A percentile compares a stretch with the other conserved stretches of the same genome.
phyloP scores from a whole-genome alignment of 2,888 invertebrate genomes.

The Cremastinae sp. region DNA sequence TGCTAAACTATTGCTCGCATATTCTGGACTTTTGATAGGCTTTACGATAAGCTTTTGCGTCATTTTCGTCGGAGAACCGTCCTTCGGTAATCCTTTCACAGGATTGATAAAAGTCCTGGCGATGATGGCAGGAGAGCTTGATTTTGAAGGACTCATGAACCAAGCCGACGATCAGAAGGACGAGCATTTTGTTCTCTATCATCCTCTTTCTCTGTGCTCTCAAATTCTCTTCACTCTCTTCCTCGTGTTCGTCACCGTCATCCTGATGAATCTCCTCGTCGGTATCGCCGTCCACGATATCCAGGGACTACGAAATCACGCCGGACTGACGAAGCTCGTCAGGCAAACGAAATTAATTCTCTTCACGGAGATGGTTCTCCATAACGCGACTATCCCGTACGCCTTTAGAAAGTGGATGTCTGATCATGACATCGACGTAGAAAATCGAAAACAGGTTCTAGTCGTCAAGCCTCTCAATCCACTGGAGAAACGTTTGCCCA shows the following conservation, averaged over 20 bases:
- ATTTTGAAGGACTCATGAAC: constrained; percentile 77
- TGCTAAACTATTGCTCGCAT: constrained; percentile 78
- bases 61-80: constrained; percentile 77
- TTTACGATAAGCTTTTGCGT: constrained; percentile 80
- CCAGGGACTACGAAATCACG: constrained; percentile 80
- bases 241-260: constrained; percentile 78
- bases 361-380: constrained; percentile 80
- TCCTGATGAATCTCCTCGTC: constrained; percentile 78
- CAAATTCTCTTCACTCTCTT: constrained; percentile 78
- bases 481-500: constrained; percentile 79
- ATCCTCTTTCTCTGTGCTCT: constrained; percentile 76
- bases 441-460: constrained; percentile 78
- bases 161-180: constrained; percentile 69
- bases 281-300: constrained; percentile 80
- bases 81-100: constrained; percentile 77
- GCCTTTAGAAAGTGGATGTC: constrained; percentile 78
- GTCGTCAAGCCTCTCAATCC: constrained; percentile 81
- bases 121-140: constrained; percentile 79
- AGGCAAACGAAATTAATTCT: constrained; percentile 81
- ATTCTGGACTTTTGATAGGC: constrained; percentile 79
- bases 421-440: constrained; percentile 78
- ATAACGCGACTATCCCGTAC: constrained; percentile 78
- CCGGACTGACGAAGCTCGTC: constrained; percentile 80
- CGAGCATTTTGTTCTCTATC: constrained; percentile 74
- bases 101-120: constrained; percentile 78